phyloP scores from a whole-genome alignment of 2,888 invertebrate genomes.

The Chydorus sphaericus region DNA sequence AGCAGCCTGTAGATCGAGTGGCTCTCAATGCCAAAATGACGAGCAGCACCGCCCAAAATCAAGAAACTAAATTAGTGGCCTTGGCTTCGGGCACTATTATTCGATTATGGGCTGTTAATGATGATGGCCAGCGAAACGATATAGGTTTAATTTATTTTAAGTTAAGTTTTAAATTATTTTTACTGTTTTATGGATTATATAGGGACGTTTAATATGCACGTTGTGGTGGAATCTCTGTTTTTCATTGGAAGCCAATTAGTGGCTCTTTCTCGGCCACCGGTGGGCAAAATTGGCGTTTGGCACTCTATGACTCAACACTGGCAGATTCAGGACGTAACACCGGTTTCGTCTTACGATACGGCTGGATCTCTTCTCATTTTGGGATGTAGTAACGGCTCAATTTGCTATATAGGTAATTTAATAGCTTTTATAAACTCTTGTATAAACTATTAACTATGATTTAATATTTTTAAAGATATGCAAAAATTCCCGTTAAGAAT shows the following conservation, averaged over 20 bases:
- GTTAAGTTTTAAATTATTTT: slow-evolving; percentile 5
- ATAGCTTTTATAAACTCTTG: not conserved
- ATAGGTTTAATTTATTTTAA: slow-evolving; percentile 3
- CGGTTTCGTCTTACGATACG: slow-evolving; percentile 89
- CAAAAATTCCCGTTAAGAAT: slow-evolving; percentile 96
- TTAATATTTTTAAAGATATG: slow-evolving; percentile 62
- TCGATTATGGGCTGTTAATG: slow-evolving; percentile 61
- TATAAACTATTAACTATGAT: slow-evolving; percentile 1
- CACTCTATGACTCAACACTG: slow-evolving; percentile 98
- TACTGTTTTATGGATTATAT: slow-evolving; percentile 16
- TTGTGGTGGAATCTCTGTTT: slow-evolving; percentile 85
- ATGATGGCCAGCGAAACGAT: slow-evolving; percentile 36
- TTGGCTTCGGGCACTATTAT: slow-evolving; percentile 63
- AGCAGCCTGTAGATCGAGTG: slow-evolving; percentile 74
- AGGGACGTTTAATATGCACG: slow-evolving; percentile 82
- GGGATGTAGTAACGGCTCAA: slow-evolving; percentile 90
- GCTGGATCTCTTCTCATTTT: slow-evolving; percentile 89
- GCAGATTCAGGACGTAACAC: slow-evolving; percentile 93
- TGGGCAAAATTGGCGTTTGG: slow-evolving; percentile 97
- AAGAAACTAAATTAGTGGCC: slow-evolving; percentile 62
- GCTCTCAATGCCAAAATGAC: slow-evolving; percentile 56
- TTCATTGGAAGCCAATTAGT: slow-evolving; percentile 96
- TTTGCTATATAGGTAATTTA: slow-evolving; percentile 79
- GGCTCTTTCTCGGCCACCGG: slow-evolving; percentile 59
- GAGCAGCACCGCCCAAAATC: slow-evolving; percentile 36